A percentile compares a stretch with the other conserved stretches of the same genome.
Evolutionary conservation across 2,888 invertebrate genomes (phyloP).

Genomic region (Amphimallon solstitiale): DNA sequence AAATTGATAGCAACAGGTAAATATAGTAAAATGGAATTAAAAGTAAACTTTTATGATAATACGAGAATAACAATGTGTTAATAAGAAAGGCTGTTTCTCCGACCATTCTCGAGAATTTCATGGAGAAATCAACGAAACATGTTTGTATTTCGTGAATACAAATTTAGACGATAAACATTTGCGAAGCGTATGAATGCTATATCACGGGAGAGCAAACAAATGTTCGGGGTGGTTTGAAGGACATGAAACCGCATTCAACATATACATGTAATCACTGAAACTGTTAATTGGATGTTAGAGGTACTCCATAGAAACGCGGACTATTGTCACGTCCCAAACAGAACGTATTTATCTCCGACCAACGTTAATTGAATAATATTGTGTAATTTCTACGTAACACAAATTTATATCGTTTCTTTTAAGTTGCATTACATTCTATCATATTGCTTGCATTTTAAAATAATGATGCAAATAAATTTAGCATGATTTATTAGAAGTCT

Average conservation of each 20-base stretch:
- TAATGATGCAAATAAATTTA: too few species aligned
- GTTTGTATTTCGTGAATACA: background rate
- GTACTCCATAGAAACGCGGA: constrained; percentile 50
- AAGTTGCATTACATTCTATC: background rate
- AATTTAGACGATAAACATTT: constrained; percentile 16
- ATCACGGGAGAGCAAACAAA: constrained; percentile 21
- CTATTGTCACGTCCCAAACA: constrained; percentile 54
- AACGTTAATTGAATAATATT: constrained; percentile 20
- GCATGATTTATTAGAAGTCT: too few species aligned
- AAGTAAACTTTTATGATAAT: too few species aligned
- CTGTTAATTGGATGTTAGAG: constrained; percentile 52
- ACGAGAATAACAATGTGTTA: too few species aligned
- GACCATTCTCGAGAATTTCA: too few species aligned
- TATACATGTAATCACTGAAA: constrained; percentile 48
- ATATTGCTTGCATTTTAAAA: too few species aligned
- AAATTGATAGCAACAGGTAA: too few species aligned
- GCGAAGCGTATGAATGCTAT: constrained; percentile 15
- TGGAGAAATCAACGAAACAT: background rate
- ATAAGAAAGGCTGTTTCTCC: too few species aligned
- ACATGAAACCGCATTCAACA: constrained; percentile 27
- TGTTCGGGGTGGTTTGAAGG: constrained; percentile 17
- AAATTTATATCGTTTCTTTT: constrained; percentile 24
- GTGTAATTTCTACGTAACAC: constrained; percentile 6
- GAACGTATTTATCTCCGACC: constrained; percentile 36
- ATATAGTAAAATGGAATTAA: too few species aligned